These are phyloP conservation scores for Rotaria macrura DNA, from an alignment of 2,888 invertebrate genomes.

Conservation along the genomic window DNA sequence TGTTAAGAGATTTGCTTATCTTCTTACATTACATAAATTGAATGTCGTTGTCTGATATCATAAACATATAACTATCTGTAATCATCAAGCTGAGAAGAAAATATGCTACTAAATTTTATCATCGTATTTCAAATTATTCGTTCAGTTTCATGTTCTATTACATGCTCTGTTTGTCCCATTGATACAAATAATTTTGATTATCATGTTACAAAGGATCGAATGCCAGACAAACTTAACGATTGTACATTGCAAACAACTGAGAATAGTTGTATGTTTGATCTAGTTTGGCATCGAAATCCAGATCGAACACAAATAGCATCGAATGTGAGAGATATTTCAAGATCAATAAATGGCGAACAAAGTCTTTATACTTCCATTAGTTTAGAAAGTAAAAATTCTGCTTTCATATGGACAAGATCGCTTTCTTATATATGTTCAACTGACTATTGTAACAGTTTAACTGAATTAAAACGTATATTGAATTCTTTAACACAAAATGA, in stretches of 20 bases:
- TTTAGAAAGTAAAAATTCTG: neutral
- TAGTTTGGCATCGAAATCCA: neutral
- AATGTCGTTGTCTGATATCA: neutral
- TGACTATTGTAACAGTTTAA: neutral
- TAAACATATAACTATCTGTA: neutral
- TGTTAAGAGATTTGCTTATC: neutral
- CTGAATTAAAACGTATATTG: neutral
- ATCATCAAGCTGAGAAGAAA: neutral
- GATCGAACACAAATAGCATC: neutral
- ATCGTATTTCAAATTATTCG: neutral
- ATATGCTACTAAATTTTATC: neutral
- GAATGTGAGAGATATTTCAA: too few species aligned
- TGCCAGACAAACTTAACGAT: neutral
- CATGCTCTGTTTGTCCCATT: neutral
- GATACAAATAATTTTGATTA: neutral
- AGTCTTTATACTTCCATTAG: neutral
- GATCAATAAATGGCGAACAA: neutral
- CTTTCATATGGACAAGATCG: neutral
- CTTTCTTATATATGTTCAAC: neutral
- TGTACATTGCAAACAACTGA: neutral
- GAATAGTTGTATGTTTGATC: neutral
- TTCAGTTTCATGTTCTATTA: neutral
- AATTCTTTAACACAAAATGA: neutral
- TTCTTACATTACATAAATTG: neutral
- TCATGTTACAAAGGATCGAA: neutral